Base-by-base conservation (phyloP, 2,113 vertebrate genomes). In the Cinclus mexicanus region DNA sequence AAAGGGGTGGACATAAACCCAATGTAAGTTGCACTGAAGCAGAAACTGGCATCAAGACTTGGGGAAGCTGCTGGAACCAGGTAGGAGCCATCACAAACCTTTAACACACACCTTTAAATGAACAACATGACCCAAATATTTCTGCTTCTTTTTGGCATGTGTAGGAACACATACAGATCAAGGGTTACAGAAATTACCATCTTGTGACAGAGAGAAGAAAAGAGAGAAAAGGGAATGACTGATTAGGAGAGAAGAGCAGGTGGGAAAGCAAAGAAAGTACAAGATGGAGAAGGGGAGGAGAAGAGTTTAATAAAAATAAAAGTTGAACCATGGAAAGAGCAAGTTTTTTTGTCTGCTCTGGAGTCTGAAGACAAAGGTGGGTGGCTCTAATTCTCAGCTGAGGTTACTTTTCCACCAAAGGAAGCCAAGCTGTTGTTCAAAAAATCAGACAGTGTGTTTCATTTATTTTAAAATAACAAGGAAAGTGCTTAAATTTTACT, bases 401-500 rank as follows among this genome's bases (percentile, higher is more conserved):
- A 86, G 53, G 81, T 75, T 89, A 83, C 74, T 94, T 50, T 93
- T 94, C 81, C 68, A 89, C 68, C 12, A 2, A 65, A 93, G 28
- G 47, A 91, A 83, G 69, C 82, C 91, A 90, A 84, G 39, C n/a
- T 83, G 84, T 75, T 96, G 75, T 84, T 91, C 87, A 89, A 60
- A 77, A 86, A 81, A 88, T 52, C 72, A 75, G 29, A 60, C 47
- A 55, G 23, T 42, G 46, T 59, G 21, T 52, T 94, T 84, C 53
- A 91, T 56, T 93, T 90, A 69, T 78, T 76, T 72, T 50, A 90
- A 89, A 95, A 80, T 68, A 94, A 91, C 49, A 81, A 67, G 10
- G 42, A 67, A 94, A 97, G 61, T 15, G 28, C 83, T 89, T 92
- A 82, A 60, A 91, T 83, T 87, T 94, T 93, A 87, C 41, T 86